A percentile compares a stretch with the other conserved stretches of the same genome.
These are phyloP conservation scores for Eulithis prunata DNA, from an alignment of 2,888 invertebrate species.

Conservation along the genomic window DNA sequence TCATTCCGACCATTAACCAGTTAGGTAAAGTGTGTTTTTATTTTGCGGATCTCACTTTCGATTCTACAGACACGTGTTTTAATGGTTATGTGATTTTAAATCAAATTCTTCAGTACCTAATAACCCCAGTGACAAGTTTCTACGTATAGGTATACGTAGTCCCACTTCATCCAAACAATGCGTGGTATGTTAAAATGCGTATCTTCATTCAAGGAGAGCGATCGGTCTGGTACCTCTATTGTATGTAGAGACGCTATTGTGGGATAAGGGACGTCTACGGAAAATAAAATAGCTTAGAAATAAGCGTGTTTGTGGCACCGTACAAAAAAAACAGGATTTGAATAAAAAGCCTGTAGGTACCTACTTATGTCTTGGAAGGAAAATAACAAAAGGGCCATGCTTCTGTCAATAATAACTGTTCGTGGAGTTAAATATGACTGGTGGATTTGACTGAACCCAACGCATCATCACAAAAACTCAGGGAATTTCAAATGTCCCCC, in stretches of 20 bases:
- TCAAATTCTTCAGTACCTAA: too few relatives aligned
- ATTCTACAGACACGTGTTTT: too few relatives aligned
- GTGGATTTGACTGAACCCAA: background rate
- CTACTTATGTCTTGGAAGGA: background rate
- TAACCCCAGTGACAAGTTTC: too few relatives aligned
- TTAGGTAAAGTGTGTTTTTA: too few relatives aligned
- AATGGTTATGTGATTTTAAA: too few relatives aligned
- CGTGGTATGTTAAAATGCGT: constrained; percentile 20
- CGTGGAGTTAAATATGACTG: too few relatives aligned
- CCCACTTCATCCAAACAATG: constrained; percentile 10
- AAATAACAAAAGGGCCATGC: too few relatives aligned
- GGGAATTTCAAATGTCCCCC: too few relatives aligned
- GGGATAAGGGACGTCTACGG: constrained; percentile 28
- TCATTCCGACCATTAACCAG: background rate
- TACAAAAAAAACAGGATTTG: background rate
- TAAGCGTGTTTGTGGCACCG: background rate
- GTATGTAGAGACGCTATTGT: constrained; percentile 44
- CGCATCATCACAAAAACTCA: too few relatives aligned
- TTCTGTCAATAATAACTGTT: too few relatives aligned
- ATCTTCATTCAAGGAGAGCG: constrained; percentile 26
- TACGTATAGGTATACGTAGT: background rate
- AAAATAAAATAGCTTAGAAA: constrained; percentile 20
- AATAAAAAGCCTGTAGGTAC: background rate
- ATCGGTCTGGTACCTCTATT: constrained; percentile 54
- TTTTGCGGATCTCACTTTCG: too few relatives aligned